Base-by-base conservation (phyloP, 2,797 vertebrate species). In the Bradypodion pumilum region DNA sequence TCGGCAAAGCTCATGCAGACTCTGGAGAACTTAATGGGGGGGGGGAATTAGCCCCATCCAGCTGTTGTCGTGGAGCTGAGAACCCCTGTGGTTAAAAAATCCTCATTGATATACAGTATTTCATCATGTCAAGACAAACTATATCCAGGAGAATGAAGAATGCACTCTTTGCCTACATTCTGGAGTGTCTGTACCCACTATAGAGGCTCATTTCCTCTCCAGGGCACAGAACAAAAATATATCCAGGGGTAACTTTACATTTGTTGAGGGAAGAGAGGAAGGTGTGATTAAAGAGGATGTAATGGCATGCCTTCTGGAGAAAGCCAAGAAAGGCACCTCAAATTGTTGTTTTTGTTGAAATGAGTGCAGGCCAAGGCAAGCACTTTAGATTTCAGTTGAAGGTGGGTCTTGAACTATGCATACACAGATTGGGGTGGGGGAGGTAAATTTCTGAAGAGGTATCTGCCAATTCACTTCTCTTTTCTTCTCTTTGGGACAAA, bases 401-500 rank as follows among this genome's bases (percentile, higher is more conserved):
- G 65, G 65, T 62, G 25, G 49, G 63, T 32, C n/a, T n/a, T 70
- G 72, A 76, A 37, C 52, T 37, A 29, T 40, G 52, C 79, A 37
- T 60, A 35, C 63, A 69, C 70, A 29, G 49, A 25, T n/a, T n/a
- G n/a, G n/a, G n/a, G n/a, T n/a, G 29, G 42, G 32, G 23, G 73
- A 49, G 52, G 79, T 5, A 25, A 23, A 62, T 59, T 42, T 29
- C 44, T 65, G 44, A 65, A 37, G 52, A 78, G 1, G 44, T 37
- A 60, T 85, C 19, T 74, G n/a, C 63, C 72, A 46, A 23, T 42
- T 76, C 32, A 9, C 42, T 25, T 35, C 42, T 68, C 27, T n/a
- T 15, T 23, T 4, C 42, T 12, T 46, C 73, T 49, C 52, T 70
- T 75, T 62, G 78, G 69, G 65, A 85, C 79, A 80, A 85, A 85